Percentiles rank a stretch among this genome's conserved stretches.
Evolutionary conservation across 2,797 vertebrate genomes (phyloP).

Genomic region (Galaxias olidus): DNA sequence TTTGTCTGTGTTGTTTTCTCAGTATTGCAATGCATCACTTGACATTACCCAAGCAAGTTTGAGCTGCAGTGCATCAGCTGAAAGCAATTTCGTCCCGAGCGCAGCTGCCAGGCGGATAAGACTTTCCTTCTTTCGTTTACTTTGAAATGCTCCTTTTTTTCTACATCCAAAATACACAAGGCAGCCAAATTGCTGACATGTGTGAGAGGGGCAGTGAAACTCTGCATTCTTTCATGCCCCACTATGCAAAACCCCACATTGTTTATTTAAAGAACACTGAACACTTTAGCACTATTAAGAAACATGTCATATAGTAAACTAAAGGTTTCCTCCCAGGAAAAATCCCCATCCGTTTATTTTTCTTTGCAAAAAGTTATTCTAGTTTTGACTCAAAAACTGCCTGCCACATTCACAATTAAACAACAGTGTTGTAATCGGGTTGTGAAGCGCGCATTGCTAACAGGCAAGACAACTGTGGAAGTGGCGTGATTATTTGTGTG

Average conservation of each 20-base stretch:
- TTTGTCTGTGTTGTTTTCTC: slow-evolving; percentile 81
- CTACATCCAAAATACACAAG: slow-evolving; percentile 96
- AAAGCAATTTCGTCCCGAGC: slow-evolving; percentile 91
- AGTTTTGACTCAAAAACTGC: slow-evolving; percentile 79
- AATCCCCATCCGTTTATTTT: slow-evolving; percentile 84
- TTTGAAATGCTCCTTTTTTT: slow-evolving; percentile 91
- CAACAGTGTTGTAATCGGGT: slow-evolving; percentile 54
- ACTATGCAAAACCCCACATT: slow-evolving; percentile 88
- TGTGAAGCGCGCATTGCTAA: slow-evolving; percentile 62
- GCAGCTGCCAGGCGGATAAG: slow-evolving; percentile 91
- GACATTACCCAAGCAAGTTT: slow-evolving; percentile 90
- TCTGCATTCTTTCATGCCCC: slow-evolving; percentile 93
- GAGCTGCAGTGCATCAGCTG: slow-evolving; percentile 89
- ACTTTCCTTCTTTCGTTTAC: slow-evolving; percentile 94
- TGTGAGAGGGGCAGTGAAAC: slow-evolving; percentile 86
- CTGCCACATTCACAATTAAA: slow-evolving; percentile 68
- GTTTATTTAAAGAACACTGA: slow-evolving; percentile 96
- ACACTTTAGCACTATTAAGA: slow-evolving; percentile 94
- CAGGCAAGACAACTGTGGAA: slow-evolving; percentile 72
- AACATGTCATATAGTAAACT: slow-evolving; percentile 93
- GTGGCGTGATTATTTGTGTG: slow-evolving; percentile 71
- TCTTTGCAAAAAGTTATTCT: slow-evolving; percentile 80
- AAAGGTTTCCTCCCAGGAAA: slow-evolving; percentile 88
- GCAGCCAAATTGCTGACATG: slow-evolving; percentile 97
- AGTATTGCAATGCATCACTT: slow-evolving; percentile 85